Evolutionary conservation across 2,888 invertebrate species (phyloP).

Genomic region (Aphrophora alni): DNA sequence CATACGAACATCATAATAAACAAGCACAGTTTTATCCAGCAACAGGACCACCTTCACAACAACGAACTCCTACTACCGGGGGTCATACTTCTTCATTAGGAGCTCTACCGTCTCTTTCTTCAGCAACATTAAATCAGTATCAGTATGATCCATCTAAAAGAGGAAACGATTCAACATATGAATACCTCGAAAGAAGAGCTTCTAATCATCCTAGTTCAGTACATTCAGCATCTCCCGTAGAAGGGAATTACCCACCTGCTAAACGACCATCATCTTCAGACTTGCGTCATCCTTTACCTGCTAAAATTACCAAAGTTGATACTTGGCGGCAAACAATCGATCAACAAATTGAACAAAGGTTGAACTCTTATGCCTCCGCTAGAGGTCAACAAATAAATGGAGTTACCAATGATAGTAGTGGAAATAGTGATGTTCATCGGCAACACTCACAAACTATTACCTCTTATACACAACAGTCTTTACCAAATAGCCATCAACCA

Average conservation of each 20-base stretch:
- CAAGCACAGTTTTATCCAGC: constrained; percentile 30
- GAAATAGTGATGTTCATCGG: neutral
- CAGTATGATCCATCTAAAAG: constrained; percentile 27
- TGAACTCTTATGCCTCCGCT: constrained; percentile 57
- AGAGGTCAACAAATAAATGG: constrained; percentile 37
- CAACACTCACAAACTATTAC: constrained; percentile 9
- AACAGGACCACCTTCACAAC: constrained; percentile 23
- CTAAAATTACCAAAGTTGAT: constrained; percentile 62
- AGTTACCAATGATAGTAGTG: constrained; percentile 17
- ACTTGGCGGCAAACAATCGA: constrained; percentile 63
- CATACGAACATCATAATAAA: constrained; percentile 30
- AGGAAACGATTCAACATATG: constrained; percentile 29
- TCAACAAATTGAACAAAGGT: constrained; percentile 63
- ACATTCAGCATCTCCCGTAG: constrained; percentile 46
- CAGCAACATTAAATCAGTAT: constrained; percentile 19
- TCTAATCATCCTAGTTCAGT: constrained; percentile 19
- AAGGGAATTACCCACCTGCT: constrained; percentile 43
- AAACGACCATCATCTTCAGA: constrained; percentile 41
- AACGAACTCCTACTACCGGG: constrained; percentile 11
- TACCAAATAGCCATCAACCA: neutral
- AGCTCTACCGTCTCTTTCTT: neutral
- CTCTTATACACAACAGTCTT: constrained; percentile 1
- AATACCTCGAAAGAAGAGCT: constrained; percentile 21
- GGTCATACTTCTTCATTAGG: constrained; percentile 6
- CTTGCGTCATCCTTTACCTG: constrained; percentile 55